Evolutionary conservation across 2,113 vertebrate genomes (phyloP).

Genomic region (Micromys minutus): DNA sequence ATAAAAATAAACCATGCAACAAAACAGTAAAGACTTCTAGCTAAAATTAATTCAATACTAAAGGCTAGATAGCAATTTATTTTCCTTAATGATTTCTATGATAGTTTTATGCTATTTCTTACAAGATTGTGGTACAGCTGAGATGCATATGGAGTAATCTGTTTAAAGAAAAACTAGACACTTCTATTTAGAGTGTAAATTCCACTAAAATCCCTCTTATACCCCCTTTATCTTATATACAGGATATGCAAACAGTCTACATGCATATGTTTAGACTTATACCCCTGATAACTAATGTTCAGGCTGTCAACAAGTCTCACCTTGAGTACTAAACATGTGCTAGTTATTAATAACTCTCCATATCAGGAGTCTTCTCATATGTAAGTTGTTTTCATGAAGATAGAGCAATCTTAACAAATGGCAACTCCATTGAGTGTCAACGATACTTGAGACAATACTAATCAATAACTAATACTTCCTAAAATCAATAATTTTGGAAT

Average conservation of each 20-base stretch:
- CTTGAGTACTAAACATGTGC: background rate
- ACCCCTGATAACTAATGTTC: conserved; percentile 23
- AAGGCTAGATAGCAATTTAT: background rate
- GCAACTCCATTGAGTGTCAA: background rate
- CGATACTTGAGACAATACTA: conserved; percentile 44
- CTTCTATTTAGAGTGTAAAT: conserved; percentile 31
- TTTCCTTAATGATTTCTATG: background rate
- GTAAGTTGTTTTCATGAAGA: background rate
- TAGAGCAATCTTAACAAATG: background rate
- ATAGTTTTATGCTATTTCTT: background rate
- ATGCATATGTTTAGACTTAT: conserved; percentile 27
- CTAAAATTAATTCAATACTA: background rate
- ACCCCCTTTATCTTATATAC: background rate
- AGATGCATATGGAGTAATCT: conserved; percentile 8
- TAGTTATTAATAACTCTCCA: background rate
- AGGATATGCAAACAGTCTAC: conserved; percentile 43
- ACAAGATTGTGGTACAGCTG: background rate
- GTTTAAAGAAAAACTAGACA: background rate
- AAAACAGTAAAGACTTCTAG: background rate
- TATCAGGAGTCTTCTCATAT: background rate
- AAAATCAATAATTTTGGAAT: conserved; percentile 52
- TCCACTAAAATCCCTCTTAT: background rate
- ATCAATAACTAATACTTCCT: background rate
- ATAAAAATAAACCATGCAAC: background rate
- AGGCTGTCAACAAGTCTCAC: background rate